Conservation (phyloP, 2,888 invertebrate genomes). For the Microctonus brassicae region DNA sequence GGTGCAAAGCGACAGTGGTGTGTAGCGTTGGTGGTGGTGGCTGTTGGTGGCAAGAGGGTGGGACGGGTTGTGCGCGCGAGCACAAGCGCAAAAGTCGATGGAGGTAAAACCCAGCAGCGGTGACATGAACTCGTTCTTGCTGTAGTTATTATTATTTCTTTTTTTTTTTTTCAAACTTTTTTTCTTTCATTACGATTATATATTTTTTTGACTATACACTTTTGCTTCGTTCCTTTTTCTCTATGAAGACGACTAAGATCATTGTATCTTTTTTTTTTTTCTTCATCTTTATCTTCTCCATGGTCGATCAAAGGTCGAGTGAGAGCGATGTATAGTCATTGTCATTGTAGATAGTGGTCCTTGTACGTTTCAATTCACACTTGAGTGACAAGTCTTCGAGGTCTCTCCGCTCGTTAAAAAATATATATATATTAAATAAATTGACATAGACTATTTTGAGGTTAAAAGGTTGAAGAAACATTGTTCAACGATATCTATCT, state of each 20-base stretch:
- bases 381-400: not conserved
- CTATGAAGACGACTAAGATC: not conserved
- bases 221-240: not conserved
- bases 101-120: conserved; percentile 8
- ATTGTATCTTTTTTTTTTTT: not conserved
- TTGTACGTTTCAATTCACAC: not conserved
- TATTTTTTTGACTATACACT: no score
- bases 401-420: not conserved
- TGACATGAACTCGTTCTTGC: conserved; percentile 12
- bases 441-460: not conserved
- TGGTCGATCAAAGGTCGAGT: not conserved
- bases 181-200: not conserved
- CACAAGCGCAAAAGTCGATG: conserved; percentile 21
- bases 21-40: not conserved
- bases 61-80: not conserved
- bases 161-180: not conserved
- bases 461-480: not conserved
- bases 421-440: not conserved
- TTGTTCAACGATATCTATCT: not conserved
- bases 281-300: not conserved
- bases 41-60: not conserved
- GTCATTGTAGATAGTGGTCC: not conserved
- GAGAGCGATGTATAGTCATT: not conserved
- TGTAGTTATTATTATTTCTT: not conserved
- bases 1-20: conserved; percentile 10